Conservation (phyloP, 2,797 vertebrate species). For the Acestrorhynchus altus region DNA sequence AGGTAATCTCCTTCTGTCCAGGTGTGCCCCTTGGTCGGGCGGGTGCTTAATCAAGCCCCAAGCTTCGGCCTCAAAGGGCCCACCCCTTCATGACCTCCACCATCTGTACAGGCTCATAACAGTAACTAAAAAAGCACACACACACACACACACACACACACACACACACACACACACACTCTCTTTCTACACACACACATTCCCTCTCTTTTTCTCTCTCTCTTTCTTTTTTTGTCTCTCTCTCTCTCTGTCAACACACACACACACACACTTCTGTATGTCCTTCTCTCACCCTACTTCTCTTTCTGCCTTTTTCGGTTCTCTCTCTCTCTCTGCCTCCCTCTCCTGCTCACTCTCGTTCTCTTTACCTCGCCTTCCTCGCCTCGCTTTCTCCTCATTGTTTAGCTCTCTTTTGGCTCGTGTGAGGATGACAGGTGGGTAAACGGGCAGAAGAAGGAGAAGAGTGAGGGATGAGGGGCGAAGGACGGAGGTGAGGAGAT, state of each 20-base stretch:
- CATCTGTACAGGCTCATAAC: conserved; percentile 64
- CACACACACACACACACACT: background rate
- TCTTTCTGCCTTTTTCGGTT: conserved; percentile 57
- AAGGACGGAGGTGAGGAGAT: conserved; percentile 25
- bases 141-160: conserved; percentile 27
- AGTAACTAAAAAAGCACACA: conserved; percentile 69
- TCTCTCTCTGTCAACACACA: conserved; percentile 19
- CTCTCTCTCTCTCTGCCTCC: background rate
- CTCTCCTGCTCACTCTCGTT: background rate
- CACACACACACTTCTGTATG: too few relatives aligned
- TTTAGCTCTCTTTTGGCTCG: conserved; percentile 9
- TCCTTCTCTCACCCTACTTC: background rate
- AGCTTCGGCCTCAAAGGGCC: conserved; percentile 69
- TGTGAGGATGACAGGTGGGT: background rate
- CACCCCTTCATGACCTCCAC: conserved; percentile 59
- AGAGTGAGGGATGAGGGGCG: background rate
- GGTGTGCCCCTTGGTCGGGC: conserved; percentile 59
- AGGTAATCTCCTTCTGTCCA: conserved; percentile 57
- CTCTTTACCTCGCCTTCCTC: conserved; percentile 32
- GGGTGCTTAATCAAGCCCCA: conserved; percentile 74
- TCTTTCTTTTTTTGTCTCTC: background rate
- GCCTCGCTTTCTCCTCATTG: background rate
- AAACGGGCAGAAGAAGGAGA: conserved; percentile 33
- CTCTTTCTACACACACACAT: conserved; percentile 17
- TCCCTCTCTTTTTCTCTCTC: background rate